Base-by-base conservation (phyloP, 2,888 invertebrate species). In the Zootermopsis nevadensis region DNA sequence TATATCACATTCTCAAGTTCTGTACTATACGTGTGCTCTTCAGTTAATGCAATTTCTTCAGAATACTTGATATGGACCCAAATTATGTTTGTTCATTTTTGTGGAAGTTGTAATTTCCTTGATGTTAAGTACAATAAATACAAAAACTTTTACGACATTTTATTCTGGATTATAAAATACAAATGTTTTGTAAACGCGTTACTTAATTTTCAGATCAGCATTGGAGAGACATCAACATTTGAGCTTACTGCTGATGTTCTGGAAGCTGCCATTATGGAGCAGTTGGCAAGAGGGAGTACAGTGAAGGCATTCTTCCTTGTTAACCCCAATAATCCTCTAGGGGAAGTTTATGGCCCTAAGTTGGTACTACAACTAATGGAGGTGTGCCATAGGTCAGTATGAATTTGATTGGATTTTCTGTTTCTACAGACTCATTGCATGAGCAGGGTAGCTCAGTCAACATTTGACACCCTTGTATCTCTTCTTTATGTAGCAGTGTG, bases 261-360 rank as follows among this genome's bases (percentile, higher is more conserved):
- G n/a, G 79, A 79, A 79, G 35, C 24, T 22, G 38, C 79, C 4
- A 79, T 79, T 6, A 66, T 31, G 24, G 66, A 66, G 12, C 79
- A 79, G 33, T 66, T 30, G 15, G 22, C 55, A 10, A 15, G 2
- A 19, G 66, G 66, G n/a, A 27, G 27, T n/a, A 66, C 15, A 35
- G 79, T 79, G 19, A 55, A 60, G 66, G 79, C 48, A 1, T 79
- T 79, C 48, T 66, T 66, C 38, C 19, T 79, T 31, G 79, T 79
- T 33, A 79, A 79, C 33, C 79, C 79, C 12, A 79, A 66, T 38
- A 79, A 79, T 38, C 79, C 79, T 35, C 19, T 79, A n/a, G 79
- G 79, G 2, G 79, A 79, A 35, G 79, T 79, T 55, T 79, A 79
- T 27, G 24, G 55, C 24, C 35, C 79, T 60, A 1, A 27, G 15